A percentile compares a stretch with the other conserved stretches of the same genome.
These are phyloP conservation scores for Tiliacea citrago DNA, from an alignment of 2,888 invertebrate species.

Conservation along the genomic window DNA sequence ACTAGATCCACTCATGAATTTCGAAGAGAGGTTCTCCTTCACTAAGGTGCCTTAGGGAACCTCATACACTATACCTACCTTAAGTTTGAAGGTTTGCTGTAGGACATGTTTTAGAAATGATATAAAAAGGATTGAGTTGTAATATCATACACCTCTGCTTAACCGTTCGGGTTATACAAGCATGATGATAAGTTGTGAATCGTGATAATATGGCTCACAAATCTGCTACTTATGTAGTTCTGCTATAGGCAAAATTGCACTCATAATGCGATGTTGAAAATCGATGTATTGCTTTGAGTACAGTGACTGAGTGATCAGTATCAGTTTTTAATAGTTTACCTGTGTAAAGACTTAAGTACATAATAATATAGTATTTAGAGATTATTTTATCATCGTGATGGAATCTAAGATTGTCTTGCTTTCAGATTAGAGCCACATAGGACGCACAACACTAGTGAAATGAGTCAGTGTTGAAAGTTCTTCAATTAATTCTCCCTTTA, in stretches of 20 bases:
- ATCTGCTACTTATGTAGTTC: background rate
- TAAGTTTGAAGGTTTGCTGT: background rate
- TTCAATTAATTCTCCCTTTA: background rate
- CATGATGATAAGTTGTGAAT: background rate
- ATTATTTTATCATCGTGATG: background rate
- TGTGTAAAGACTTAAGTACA: background rate
- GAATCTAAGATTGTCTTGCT: no score
- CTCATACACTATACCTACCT: background rate
- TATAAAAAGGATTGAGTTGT: no score
- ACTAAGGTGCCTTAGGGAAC: background rate
- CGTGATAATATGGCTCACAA: background rate
- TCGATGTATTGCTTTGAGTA: background rate
- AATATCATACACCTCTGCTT: background rate
- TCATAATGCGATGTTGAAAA: background rate
- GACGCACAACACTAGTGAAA: conserved; percentile 37
- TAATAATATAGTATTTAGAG: background rate
- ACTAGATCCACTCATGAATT: background rate
- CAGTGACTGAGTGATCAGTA: background rate
- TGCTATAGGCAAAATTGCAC: background rate
- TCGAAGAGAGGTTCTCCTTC: background rate
- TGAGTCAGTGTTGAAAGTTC: conserved; percentile 32
- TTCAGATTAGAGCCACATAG: background rate
- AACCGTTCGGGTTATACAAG: background rate
- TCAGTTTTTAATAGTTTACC: background rate
- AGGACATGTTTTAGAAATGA: background rate